These are phyloP conservation scores for Eurosta solidaginis DNA, from an alignment of 1,140 invertebrate species.

Conservation along the genomic window DNA sequence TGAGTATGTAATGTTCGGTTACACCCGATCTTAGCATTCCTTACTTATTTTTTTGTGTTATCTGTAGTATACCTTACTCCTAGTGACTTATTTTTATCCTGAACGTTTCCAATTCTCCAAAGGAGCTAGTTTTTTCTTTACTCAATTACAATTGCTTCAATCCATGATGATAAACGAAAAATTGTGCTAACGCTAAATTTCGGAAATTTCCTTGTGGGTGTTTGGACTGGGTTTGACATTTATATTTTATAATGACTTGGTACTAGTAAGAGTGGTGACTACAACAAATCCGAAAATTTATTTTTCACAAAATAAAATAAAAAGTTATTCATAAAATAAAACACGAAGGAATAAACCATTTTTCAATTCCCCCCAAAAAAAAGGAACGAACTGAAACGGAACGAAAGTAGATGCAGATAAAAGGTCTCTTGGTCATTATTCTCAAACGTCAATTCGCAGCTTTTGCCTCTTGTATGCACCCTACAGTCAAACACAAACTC, in stretches of 20 bases:
- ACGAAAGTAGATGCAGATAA: slow-evolving; percentile 25
- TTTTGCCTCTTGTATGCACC: neutral
- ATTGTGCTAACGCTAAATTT: too few relatives aligned
- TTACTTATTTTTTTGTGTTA: too few relatives aligned
- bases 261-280: neutral
- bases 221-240: too few relatives aligned
- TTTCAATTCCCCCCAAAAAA: neutral
- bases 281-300: neutral
- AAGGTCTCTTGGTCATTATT: neutral
- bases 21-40: too few relatives aligned
- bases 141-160: too few relatives aligned
- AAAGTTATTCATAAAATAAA: neutral
- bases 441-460: neutral
- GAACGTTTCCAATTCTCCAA: too few relatives aligned
- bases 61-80: too few relatives aligned
- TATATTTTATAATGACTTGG: neutral
- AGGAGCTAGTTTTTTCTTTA: too few relatives aligned
- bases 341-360: slow-evolving; percentile 20
- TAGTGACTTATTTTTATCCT: too few relatives aligned
- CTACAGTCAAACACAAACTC: neutral
- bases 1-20: too few relatives aligned
- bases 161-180: too few relatives aligned
- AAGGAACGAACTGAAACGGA: neutral
- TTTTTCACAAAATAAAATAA: slow-evolving; percentile 26
- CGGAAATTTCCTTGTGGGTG: too few relatives aligned